phyloP scores from a whole-genome alignment of 2,888 invertebrate species.

The Portevinia maculata region DNA sequence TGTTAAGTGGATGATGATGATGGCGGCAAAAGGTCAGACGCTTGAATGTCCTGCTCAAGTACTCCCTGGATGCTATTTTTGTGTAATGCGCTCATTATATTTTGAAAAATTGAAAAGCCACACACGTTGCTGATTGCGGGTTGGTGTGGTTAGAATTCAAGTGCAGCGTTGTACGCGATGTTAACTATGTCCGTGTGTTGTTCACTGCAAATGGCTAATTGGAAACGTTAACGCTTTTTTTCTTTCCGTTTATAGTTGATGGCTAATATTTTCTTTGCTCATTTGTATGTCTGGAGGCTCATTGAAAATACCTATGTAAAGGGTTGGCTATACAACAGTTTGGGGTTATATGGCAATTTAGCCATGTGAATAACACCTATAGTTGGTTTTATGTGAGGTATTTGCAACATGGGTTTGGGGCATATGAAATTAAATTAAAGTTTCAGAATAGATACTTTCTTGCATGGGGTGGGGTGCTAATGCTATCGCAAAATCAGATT shows the following conservation, averaged over 20 bases:
- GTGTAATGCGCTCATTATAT: constrained; percentile 19
- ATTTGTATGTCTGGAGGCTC: background rate
- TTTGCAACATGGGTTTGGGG: constrained; percentile 1
- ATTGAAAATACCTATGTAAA: constrained; percentile 1
- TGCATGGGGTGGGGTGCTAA: too few species aligned
- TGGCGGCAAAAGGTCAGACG: constrained; percentile 14
- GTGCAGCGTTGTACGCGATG: background rate
- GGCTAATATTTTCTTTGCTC: constrained; percentile 8
- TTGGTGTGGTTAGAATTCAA: constrained; percentile 31
- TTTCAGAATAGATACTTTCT: too few species aligned
- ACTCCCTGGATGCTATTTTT: background rate
- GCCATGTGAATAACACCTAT: background rate
- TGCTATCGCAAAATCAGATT: too few species aligned
- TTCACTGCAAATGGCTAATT: constrained; percentile 29
- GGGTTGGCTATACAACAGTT: background rate
- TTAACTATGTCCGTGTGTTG: background rate
- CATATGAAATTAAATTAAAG: background rate
- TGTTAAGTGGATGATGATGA: constrained; percentile 18
- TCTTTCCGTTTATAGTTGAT: background rate
- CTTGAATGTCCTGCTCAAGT: constrained; percentile 26
- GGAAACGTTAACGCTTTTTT: constrained; percentile 13
- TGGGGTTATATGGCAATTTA: constrained; percentile 25
- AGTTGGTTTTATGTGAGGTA: background rate
- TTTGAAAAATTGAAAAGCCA: constrained; percentile 19
- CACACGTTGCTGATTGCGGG: constrained; percentile 25